Base-by-base conservation (phyloP, 53 echinoderm and acorn worm genomes). In the Paelopatides confundens region DNA sequence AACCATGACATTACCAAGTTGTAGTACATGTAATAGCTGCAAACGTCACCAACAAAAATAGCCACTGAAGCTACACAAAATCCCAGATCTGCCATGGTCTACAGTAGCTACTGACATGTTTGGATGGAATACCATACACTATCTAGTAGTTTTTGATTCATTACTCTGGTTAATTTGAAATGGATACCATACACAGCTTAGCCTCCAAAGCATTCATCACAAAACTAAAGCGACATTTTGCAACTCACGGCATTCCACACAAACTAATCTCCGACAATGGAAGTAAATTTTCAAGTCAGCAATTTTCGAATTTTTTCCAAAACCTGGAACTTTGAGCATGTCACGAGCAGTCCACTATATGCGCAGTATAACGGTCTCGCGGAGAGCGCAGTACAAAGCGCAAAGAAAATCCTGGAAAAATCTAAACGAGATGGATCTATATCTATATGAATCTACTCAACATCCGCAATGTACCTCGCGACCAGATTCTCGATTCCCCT, bases 81-180 rank as follows among this genome's bases (percentile, higher is more conserved):
- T 70, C 48, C 87, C 82, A 30, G 65, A 34, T 36, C 69, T 85
- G 1, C 86, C 89, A 27, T 88, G 88, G 92, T 58, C 81, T 38
- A 70, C 69, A 27, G 71, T 92, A 36, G 92, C 82, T 17, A 70
- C 74, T 21, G 89, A 92, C 33, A 26, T 93, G 8, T 93, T 93
- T 86, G 86, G 86, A 29, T 93, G 89, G 87, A 89, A 93, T 40
- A 32, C 48, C 10, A 37, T 81, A 30, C 62, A 89, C 28, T 93
- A 89, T 65, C 52, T 86, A 15, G 82, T 81, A 36, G 28, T 90
- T 21, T 82, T 54, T 0, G 93, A 93, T 82, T 89, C 89, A 24
- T n/a, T 88, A 88, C 18, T 84, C 76, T 0, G 78, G 89, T 14
- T 93, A 86, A 87, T 93, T 93, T 82, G 82, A 93, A 32, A 68